Conservation (phyloP, 2,113 vertebrate species). For the Gadus macrocephalus region DNA sequence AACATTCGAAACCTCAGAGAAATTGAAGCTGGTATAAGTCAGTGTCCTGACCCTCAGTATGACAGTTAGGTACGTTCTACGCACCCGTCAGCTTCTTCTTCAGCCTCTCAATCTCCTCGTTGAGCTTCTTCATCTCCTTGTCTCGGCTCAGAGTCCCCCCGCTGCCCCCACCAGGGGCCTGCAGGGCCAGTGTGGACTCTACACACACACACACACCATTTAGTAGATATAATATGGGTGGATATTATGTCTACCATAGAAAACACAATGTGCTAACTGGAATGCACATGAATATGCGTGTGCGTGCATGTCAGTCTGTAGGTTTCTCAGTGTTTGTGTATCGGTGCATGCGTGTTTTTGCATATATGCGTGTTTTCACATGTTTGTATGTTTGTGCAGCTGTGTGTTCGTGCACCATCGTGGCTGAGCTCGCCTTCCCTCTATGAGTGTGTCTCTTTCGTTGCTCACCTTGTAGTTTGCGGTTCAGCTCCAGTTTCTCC, state of each 20-base stretch:
- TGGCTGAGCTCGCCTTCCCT: not conserved
- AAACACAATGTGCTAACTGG: not conserved
- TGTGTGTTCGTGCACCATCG: not conserved
- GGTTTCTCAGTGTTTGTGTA: not conserved
- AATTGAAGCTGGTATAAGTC: too few species aligned
- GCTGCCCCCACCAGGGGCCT: conserved; percentile 78
- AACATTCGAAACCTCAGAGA: not conserved
- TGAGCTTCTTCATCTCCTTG: conserved; percentile 91
- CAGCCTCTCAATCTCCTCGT: conserved; percentile 91
- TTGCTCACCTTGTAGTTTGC: conserved; percentile 84
- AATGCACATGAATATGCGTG: not conserved
- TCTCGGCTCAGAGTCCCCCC: conserved; percentile 76
- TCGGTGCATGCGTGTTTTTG: not conserved
- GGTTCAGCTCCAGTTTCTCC: conserved; percentile 90
- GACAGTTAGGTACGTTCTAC: too few species aligned
- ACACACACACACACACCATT: not conserved
- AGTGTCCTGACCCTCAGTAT: too few species aligned
- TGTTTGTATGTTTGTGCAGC: not conserved
- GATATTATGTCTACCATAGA: not conserved
- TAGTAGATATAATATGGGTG: not conserved
- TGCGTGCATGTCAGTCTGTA: not conserved
- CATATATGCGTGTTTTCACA: not conserved
- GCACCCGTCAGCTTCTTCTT: conserved; percentile 91
- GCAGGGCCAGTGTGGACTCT: conserved; percentile 87
- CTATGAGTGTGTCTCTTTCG: not conserved